Base-by-base conservation (phyloP, 2,888 invertebrate genomes). In the Morpho helenor region DNA sequence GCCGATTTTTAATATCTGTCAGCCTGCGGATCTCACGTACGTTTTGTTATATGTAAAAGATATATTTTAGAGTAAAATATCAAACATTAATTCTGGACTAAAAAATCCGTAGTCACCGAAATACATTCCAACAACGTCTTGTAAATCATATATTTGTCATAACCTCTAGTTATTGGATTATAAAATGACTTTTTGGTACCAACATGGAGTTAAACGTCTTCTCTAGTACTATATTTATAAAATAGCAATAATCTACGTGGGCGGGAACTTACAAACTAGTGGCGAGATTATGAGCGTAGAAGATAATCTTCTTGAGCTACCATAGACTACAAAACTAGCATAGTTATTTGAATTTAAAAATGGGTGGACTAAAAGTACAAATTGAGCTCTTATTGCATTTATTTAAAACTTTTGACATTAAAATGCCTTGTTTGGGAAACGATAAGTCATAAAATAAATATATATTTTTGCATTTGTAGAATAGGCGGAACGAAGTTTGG, bases 201-300 rank as follows among this genome's bases (percentile, higher is more conserved):
- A 31, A 31, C 5, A 31, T 31, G 31, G 5, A 31, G 5, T 31
- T 5, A 31, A 31, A 31, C 31, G 5, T 31, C 31, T 31, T 31
- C 31, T 31, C 31, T 31, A 31, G 31, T 31, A 31, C 31, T 31
- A 31, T 5, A 31, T 31, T 31, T 31, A 31, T 31, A 31, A 31
- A 31, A 31, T 31, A 31, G 31, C 31, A n/a, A 10, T 10, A 9
- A 45, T 7, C 62, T 71, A 73, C 61, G 66, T 73, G 73, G 72
- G 73, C 68, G 68, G 68, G 67, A 64, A 72, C 69, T 69, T 75
- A 73, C 66, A 57, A 65, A 66, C 71, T 73, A 67, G 61, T 82
- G 82, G 82, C 82, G 78, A 80, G 79, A 76, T 70, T 74, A 71
- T 76, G 77, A 79, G 80, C 80, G 70, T 68, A 65, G 67, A 69